These are phyloP conservation scores for Aphodius sticticus DNA, from an alignment of 2,888 invertebrate genomes.

Conservation along the genomic window DNA sequence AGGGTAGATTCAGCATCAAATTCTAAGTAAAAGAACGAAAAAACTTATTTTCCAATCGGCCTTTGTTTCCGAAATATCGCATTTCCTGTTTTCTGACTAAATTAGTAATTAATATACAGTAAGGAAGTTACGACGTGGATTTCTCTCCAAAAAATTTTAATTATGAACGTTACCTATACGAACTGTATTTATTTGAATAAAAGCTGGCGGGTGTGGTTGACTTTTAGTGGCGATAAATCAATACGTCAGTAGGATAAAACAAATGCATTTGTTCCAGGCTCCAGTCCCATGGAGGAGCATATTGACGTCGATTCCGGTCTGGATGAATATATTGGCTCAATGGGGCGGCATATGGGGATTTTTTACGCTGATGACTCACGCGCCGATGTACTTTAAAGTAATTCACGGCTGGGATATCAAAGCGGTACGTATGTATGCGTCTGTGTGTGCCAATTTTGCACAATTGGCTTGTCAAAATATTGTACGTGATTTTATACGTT, in stretches of 20 bases:
- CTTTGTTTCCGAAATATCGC: too few relatives aligned
- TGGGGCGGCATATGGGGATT: slow-evolving; percentile 75
- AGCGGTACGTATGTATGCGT: slow-evolving; percentile 61
- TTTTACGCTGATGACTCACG: slow-evolving; percentile 74
- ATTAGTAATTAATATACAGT: too few relatives aligned
- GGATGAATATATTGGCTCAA: slow-evolving; percentile 71
- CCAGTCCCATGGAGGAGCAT: slow-evolving; percentile 71
- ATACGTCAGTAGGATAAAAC: neutral
- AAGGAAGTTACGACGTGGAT: too few relatives aligned
- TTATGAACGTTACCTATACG: too few relatives aligned
- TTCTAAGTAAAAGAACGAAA: too few relatives aligned
- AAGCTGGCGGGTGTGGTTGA: neutral
- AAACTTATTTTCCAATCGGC: too few relatives aligned
- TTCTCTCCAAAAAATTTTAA: neutral
- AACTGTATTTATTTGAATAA: neutral
- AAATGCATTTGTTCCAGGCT: slow-evolving; percentile 46
- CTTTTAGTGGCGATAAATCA: neutral
- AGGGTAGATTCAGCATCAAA: too few relatives aligned
- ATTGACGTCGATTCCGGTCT: slow-evolving; percentile 67
- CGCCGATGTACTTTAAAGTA: slow-evolving; percentile 74
- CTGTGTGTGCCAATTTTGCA: neutral
- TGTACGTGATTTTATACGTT: neutral
- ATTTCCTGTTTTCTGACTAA: too few relatives aligned
- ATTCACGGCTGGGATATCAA: slow-evolving; percentile 75
- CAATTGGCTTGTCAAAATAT: neutral